These are phyloP conservation scores for Drosophila nr. perissopoda DNA, from an alignment of 2,888 invertebrate genomes.

Conservation along the genomic window DNA sequence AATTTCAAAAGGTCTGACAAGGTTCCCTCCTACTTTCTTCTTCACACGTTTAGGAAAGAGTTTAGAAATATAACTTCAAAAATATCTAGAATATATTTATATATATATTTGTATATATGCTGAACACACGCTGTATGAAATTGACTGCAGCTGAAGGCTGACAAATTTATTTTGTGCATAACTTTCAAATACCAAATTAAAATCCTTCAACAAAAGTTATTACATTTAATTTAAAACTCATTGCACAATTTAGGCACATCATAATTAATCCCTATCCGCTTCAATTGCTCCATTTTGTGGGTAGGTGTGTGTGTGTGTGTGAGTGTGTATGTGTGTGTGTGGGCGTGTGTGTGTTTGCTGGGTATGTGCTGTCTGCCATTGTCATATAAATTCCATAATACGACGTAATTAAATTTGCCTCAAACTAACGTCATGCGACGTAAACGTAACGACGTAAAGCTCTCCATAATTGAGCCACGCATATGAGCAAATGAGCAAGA, in stretches of 20 bases:
- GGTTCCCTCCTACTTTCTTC: not conserved
- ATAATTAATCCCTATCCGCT: slow-evolving; percentile 80
- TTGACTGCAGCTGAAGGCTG: slow-evolving; percentile 13
- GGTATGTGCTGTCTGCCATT: slow-evolving; percentile 53
- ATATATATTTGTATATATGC: not conserved
- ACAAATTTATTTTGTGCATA: slow-evolving; percentile 74
- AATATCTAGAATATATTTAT: not conserved
- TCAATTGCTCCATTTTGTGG: slow-evolving; percentile 33
- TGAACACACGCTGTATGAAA: not conserved
- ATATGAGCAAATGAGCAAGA: slow-evolving; percentile 37
- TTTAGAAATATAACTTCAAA: not conserved
- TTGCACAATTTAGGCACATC: slow-evolving; percentile 79
- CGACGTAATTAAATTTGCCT: slow-evolving; percentile 82
- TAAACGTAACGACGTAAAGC: slow-evolving; percentile 65
- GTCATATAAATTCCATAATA: slow-evolving; percentile 84
- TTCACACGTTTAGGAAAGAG: not conserved
- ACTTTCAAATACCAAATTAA: slow-evolving; percentile 81
- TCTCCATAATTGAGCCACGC: slow-evolving; percentile 68
- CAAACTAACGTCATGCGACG: slow-evolving; percentile 62
- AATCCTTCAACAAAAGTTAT: slow-evolving; percentile 82
- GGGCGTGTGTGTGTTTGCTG: slow-evolving; percentile 10
- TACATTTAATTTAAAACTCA: slow-evolving; percentile 82
- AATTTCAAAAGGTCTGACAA: not conserved
- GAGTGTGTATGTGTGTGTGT: slow-evolving; percentile 20
- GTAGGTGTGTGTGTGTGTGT: slow-evolving; percentile 17